Evolutionary conservation across 2,888 invertebrate genomes (phyloP).

Genomic region (Drosophila multiciliata): DNA sequence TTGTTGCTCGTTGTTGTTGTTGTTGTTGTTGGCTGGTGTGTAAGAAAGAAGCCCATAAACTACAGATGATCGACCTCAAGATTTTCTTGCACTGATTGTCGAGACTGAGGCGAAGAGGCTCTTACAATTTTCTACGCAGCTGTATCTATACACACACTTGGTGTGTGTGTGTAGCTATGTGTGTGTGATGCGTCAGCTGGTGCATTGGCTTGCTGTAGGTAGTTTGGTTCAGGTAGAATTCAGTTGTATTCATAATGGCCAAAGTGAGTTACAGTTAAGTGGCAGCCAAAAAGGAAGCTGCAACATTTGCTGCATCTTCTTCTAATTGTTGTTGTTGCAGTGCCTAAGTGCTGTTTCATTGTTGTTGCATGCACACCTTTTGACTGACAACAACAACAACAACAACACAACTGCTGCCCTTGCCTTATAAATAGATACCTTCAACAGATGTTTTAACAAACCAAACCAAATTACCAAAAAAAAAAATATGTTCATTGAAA

Average conservation of each 20-base stretch:
- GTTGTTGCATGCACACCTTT: slow-evolving; percentile 72
- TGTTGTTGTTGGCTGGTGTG: slow-evolving; percentile 27
- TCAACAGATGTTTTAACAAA: slow-evolving; percentile 48
- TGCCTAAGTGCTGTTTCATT: slow-evolving; percentile 74
- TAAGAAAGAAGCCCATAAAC: slow-evolving; percentile 76
- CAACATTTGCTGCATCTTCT: slow-evolving; percentile 62
- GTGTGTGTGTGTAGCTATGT: slow-evolving; percentile 26
- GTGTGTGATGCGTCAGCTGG: slow-evolving; percentile 54
- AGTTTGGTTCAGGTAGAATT: slow-evolving; percentile 70
- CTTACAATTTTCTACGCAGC: slow-evolving; percentile 45
- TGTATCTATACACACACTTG: slow-evolving; percentile 23
- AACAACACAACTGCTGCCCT: slow-evolving; percentile 14
- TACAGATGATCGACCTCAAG: slow-evolving; percentile 81
- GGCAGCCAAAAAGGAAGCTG: slow-evolving; percentile 80
- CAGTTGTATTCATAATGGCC: slow-evolving; percentile 51
- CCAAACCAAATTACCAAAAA: not conserved
- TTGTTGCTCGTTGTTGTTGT: slow-evolving; percentile 22
- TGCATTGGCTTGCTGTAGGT: slow-evolving; percentile 55
- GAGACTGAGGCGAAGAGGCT: slow-evolving; percentile 34
- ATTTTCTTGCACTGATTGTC: slow-evolving; percentile 73
- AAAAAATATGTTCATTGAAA: slow-evolving; percentile 29
- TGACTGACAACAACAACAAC: slow-evolving; percentile 35
- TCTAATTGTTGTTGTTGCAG: slow-evolving; percentile 38
- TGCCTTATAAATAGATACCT: slow-evolving; percentile 40
- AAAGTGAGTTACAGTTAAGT: slow-evolving; percentile 79